Conservation (phyloP, 2,113 vertebrate genomes). For the Dipodomys spectabilis region DNA sequence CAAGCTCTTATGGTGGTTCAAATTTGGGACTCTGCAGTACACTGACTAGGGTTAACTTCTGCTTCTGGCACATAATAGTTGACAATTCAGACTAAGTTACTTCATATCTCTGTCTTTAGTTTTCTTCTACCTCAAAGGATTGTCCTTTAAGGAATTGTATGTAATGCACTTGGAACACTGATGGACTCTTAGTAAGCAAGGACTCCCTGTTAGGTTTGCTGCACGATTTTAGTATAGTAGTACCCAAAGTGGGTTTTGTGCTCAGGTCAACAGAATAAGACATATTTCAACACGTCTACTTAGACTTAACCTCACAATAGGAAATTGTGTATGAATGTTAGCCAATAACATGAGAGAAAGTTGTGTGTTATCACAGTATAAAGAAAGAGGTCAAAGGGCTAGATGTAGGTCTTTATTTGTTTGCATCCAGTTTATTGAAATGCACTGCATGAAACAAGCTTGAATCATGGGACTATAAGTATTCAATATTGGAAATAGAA, state of each 20-base stretch:
- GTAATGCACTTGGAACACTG: background rate
- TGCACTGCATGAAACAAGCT: background rate
- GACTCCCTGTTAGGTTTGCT: background rate
- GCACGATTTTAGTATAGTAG: background rate
- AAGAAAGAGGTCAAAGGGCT: background rate
- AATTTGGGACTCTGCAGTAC: background rate
- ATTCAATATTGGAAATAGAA: background rate
- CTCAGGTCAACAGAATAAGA: background rate
- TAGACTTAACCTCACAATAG: slow-evolving; percentile 1
- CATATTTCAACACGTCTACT: background rate
- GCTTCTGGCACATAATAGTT: background rate
- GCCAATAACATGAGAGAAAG: background rate
- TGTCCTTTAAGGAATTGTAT: background rate
- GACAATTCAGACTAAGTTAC: background rate
- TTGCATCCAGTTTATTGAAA: background rate
- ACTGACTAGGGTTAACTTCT: background rate
- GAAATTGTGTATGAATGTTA: background rate
- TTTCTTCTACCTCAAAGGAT: background rate
- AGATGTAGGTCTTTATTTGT: background rate
- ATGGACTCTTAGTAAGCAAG: background rate
- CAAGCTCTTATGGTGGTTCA: background rate
- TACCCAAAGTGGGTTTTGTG: background rate
- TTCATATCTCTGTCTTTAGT: background rate
- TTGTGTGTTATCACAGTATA: background rate
- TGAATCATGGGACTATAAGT: background rate